Percentiles rank a stretch among this genome's conserved stretches.
Conservation (phyloP, 2,113 vertebrate species). For the Toxotes chatareus region DNA sequence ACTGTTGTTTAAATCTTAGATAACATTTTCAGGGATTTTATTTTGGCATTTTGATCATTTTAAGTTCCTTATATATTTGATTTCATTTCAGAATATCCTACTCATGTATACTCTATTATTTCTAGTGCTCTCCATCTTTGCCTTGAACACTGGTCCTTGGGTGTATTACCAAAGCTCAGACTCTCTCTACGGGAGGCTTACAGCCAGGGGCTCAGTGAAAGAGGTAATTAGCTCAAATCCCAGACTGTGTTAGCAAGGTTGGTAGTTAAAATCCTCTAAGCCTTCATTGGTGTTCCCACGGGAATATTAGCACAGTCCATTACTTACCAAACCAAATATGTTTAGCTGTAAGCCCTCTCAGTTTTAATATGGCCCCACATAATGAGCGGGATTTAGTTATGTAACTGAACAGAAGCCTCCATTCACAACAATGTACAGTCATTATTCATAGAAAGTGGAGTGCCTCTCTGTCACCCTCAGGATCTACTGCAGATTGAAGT, state of each 20-base stretch:
- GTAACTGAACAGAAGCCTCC: slow-evolving; percentile 65
- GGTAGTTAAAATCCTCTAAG: slow-evolving; percentile 74
- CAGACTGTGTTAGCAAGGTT: slow-evolving; percentile 50
- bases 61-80: no score
- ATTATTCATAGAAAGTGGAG: slow-evolving; percentile 27
- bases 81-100: neutral
- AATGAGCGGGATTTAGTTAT: slow-evolving; percentile 74
- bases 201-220: slow-evolving; percentile 39
- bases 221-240: slow-evolving; percentile 77
- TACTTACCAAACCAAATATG: slow-evolving; percentile 74
- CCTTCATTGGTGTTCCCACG: slow-evolving; percentile 72
- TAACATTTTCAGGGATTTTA: neutral
- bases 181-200: slow-evolving; percentile 43
- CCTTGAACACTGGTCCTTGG: slow-evolving; percentile 10
- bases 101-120: neutral
- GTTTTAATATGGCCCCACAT: slow-evolving; percentile 59
- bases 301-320: slow-evolving; percentile 68
- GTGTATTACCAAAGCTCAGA: slow-evolving; percentile 13
- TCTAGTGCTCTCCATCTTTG: neutral
- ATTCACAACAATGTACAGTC: slow-evolving; percentile 60
- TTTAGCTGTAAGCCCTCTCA: slow-evolving; percentile 62
- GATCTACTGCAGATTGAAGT: neutral
- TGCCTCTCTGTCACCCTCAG: slow-evolving; percentile 4
- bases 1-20: neutral
- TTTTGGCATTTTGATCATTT: neutral